These are phyloP conservation scores for Palythoa caribaeorum DNA, from an alignment of 92 coral and sea anemone species.

Conservation along the genomic window DNA sequence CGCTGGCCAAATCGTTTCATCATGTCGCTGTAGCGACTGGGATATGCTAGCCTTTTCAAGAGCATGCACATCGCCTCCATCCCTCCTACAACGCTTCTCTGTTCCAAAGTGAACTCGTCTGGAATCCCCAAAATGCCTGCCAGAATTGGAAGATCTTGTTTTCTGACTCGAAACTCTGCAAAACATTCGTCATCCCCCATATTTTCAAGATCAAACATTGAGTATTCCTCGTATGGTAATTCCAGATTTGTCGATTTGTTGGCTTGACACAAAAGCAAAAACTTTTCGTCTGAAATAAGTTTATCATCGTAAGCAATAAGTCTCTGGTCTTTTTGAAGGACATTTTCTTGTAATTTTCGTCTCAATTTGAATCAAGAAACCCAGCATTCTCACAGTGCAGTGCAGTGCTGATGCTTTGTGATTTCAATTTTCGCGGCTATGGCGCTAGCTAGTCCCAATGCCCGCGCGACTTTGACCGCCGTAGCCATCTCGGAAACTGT, in stretches of 20 bases:
- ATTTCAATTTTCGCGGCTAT: slow-evolving; percentile 62
- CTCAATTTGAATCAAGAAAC: slow-evolving; percentile 21
- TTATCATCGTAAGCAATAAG: slow-evolving; percentile 59
- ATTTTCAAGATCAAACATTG: too few species aligned
- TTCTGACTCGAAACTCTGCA: too few species aligned
- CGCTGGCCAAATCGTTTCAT: slow-evolving; percentile 61
- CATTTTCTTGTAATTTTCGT: slow-evolving; percentile 45
- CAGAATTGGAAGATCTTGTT: slow-evolving; percentile 51
- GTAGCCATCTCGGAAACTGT: slow-evolving; percentile 48
- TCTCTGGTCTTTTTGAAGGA: slow-evolving; percentile 66
- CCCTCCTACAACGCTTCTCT: slow-evolving; percentile 65
- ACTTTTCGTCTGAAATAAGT: slow-evolving; percentile 37
- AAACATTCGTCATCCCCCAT: too few species aligned
- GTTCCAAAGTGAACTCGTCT: slow-evolving; percentile 48
- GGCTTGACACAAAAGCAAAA: too few species aligned
- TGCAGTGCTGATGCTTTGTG: slow-evolving; percentile 52
- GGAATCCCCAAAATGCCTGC: slow-evolving; percentile 65
- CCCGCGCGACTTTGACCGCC: slow-evolving; percentile 52
- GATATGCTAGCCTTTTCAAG: slow-evolving; percentile 69
- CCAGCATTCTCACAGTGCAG: slow-evolving; percentile 34
- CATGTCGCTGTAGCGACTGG: slow-evolving; percentile 67
- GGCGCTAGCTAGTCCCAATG: slow-evolving; percentile 58
- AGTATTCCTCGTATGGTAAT: too few species aligned
- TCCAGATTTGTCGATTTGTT: too few species aligned
- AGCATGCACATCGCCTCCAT: slow-evolving; percentile 72